Percentiles rank a stretch among this genome's conserved stretches.
phyloP scores from a whole-genome alignment of 2,797 vertebrate species.

The Chelonia mydas region DNA sequence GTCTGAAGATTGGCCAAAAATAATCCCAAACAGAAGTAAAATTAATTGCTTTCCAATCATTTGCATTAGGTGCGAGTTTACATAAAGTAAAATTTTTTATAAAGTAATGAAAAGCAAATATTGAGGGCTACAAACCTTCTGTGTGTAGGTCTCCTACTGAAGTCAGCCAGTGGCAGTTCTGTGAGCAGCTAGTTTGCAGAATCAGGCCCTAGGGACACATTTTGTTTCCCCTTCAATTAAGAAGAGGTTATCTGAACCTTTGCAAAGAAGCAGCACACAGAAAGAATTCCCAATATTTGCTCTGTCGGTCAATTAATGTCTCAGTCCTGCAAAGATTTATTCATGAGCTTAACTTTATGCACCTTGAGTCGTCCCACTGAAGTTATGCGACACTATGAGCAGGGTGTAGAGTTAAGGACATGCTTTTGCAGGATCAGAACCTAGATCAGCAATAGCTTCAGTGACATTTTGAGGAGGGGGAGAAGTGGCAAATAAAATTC shows the following conservation, averaged over 20 bases:
- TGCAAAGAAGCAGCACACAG: background rate
- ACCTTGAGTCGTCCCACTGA: background rate
- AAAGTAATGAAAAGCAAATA: background rate
- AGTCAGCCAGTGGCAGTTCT: background rate
- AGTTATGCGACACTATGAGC: background rate
- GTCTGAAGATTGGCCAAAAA: slow-evolving; percentile 65
- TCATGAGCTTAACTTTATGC: background rate
- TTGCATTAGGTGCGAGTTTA: slow-evolving; percentile 44
- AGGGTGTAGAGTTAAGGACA: background rate
- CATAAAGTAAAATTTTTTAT: slow-evolving; percentile 24
- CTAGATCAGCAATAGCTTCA: background rate
- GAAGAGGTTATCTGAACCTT: background rate
- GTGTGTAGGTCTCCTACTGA: background rate
- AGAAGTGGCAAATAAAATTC: background rate
- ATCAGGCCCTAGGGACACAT: background rate
- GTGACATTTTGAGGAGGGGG: background rate
- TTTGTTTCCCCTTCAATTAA: background rate
- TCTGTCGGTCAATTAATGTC: background rate
- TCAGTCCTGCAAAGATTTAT: background rate
- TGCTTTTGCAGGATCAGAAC: background rate
- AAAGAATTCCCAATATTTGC: background rate
- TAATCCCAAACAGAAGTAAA: slow-evolving; percentile 63
- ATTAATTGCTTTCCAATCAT: slow-evolving; percentile 62
- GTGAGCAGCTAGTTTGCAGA: background rate
- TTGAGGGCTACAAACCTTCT: background rate